Percentiles rank a stretch among this genome's conserved stretches.
phyloP scores from a whole-genome alignment of 2,888 invertebrate species.

The Microplitis manilae region DNA sequence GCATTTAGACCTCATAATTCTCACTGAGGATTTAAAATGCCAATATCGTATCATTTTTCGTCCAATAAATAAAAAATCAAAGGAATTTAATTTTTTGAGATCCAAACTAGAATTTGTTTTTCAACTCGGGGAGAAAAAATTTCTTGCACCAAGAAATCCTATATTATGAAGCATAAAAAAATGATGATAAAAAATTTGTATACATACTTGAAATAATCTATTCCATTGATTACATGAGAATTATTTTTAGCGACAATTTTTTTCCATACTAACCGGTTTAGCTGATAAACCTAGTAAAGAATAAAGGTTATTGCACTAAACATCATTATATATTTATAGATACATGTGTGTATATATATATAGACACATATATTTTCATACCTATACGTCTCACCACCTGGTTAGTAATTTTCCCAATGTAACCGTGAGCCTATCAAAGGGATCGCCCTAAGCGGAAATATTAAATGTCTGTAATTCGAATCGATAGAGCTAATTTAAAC shows the following conservation, averaged over 20 bases:
- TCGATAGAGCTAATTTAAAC: background rate
- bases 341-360: conserved; percentile 11
- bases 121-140: no score
- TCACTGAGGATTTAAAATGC: no score
- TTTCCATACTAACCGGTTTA: conserved; percentile 35
- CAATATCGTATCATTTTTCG: no score
- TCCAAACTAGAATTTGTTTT: no score
- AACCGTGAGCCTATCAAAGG: conserved; percentile 46
- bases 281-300: conserved; percentile 34
- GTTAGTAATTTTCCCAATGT: conserved; percentile 20
- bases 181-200: background rate
- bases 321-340: conserved; percentile 16
- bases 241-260: conserved; percentile 18
- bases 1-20: no score
- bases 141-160: no score
- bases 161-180: background rate
- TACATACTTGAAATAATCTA: background rate
- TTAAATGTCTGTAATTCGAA: conserved; percentile 45
- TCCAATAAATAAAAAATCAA: no score
- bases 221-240: conserved; percentile 26
- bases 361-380: conserved; percentile 7
- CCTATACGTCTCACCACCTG: conserved; percentile 24
- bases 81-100: no score
- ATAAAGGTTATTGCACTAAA: conserved; percentile 44
- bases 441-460: conserved; percentile 45